phyloP scores from a whole-genome alignment of 1,140 invertebrate genomes.

The Helicorthomorpha holstii region DNA sequence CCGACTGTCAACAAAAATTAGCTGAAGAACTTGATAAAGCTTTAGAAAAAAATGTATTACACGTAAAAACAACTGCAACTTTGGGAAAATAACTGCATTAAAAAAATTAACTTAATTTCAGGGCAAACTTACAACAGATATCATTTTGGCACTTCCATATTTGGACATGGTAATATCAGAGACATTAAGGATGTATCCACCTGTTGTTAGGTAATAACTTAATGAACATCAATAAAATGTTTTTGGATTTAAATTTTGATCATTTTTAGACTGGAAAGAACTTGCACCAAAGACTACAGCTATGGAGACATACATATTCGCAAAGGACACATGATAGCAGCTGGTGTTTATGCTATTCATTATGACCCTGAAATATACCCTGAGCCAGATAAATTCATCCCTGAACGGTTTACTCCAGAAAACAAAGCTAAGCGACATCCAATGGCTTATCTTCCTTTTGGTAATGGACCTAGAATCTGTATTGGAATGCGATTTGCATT shows the following conservation, averaged over 20 bases:
- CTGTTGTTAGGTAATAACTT: not conserved
- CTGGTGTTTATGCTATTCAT: constrained; percentile 16
- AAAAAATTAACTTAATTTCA: not conserved
- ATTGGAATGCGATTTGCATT: too few relatives aligned
- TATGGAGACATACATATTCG: constrained; percentile 7
- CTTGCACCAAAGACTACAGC: constrained; percentile 5
- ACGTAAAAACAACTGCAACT: not conserved
- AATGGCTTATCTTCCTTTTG: too few relatives aligned
- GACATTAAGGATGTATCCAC: not conserved
- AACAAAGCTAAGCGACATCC: too few relatives aligned
- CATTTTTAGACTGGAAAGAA: constrained; percentile 1
- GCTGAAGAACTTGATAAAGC: constrained; percentile 23
- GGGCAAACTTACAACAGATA: not conserved
- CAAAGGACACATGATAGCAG: constrained; percentile 12
- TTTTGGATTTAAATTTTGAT: too few relatives aligned
- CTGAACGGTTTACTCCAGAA: too few relatives aligned
- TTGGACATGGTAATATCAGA: constrained; percentile 5
- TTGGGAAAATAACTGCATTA: not conserved
- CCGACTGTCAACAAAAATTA: constrained; percentile 26
- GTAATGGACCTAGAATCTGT: too few relatives aligned
- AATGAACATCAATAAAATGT: too few relatives aligned
- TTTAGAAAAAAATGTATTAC: not conserved
- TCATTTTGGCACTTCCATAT: not conserved
- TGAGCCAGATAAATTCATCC: constrained; percentile 16
- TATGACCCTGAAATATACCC: constrained; percentile 12